Percentiles rank a stretch among this genome's conserved stretches.
phyloP scores from a whole-genome alignment of 2,113 vertebrate species.

The Empidonax traillii region DNA sequence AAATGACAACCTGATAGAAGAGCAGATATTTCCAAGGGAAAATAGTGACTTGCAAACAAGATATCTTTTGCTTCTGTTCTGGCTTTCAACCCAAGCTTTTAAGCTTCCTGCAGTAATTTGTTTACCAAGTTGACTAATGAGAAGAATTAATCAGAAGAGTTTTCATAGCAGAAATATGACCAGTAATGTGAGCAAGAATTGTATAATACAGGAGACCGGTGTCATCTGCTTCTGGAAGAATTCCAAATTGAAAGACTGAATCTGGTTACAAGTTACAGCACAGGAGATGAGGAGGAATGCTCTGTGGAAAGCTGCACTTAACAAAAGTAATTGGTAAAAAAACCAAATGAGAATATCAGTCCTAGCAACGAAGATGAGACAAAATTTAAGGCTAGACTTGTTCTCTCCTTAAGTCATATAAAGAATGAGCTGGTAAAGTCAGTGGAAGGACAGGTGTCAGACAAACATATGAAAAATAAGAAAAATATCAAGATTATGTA shows the following conservation, averaged over 20 bases:
- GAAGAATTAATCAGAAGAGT: conserved; percentile 39
- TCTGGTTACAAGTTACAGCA: neutral
- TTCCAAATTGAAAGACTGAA: neutral
- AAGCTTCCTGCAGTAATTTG: conserved; percentile 50
- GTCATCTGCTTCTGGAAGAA: conserved; percentile 28
- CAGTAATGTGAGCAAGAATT: neutral
- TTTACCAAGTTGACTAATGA: conserved; percentile 65
- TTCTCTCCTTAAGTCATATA: neutral
- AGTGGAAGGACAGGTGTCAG: neutral
- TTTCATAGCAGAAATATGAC: conserved; percentile 38
- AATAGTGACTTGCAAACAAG: conserved; percentile 44
- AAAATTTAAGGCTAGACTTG: neutral
- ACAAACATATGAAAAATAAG: neutral
- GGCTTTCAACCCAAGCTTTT: conserved; percentile 49
- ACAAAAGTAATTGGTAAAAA: neutral
- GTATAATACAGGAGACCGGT: neutral
- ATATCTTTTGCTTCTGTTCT: conserved; percentile 13
- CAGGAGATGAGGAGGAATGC: neutral
- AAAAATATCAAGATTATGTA: neutral
- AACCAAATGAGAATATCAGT: neutral
- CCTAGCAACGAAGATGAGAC: neutral
- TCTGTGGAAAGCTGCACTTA: neutral
- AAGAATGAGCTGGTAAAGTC: neutral
- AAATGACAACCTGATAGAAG: conserved; percentile 28
- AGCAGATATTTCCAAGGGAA: conserved; percentile 46